phyloP scores from a whole-genome alignment of 1,140 invertebrate genomes.

The Aphelenchoides fujianensis region DNA sequence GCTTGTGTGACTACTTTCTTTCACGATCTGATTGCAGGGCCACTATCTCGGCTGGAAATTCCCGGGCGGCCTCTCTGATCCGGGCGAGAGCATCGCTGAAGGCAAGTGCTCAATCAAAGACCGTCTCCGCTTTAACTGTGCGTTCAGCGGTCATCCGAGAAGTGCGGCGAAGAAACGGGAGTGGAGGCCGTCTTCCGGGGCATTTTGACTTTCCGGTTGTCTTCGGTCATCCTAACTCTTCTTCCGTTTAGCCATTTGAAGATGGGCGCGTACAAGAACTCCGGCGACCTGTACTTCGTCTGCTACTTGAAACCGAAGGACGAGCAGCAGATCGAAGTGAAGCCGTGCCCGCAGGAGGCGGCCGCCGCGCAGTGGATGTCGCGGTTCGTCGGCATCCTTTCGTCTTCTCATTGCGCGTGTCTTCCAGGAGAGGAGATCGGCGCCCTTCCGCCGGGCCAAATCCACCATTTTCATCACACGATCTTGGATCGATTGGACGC shows the following conservation, averaged over 20 bases:
- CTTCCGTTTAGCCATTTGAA: constrained; percentile 27
- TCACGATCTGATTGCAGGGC: no score
- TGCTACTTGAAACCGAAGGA: constrained; percentile 37
- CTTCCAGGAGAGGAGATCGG: constrained; percentile 29
- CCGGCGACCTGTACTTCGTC: constrained; percentile 31
- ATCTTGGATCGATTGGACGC: constrained; percentile 35
- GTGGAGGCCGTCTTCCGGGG: constrained; percentile 74
- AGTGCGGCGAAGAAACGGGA: constrained; percentile 83
- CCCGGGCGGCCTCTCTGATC: constrained; percentile 83
- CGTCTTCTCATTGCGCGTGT: background rate
- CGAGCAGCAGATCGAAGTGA: constrained; percentile 27
- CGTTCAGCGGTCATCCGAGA: constrained; percentile 78
- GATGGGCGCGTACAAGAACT: background rate
- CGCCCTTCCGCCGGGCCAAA: constrained; percentile 16
- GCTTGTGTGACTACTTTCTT: no score
- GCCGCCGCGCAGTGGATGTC: constrained; percentile 29
- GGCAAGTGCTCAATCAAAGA: constrained; percentile 66
- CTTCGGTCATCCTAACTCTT: background rate
- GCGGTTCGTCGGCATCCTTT: constrained; percentile 14
- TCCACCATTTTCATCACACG: constrained; percentile 30
- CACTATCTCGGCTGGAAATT: constrained; percentile 74
- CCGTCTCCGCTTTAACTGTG: no score
- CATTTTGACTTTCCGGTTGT: constrained; percentile 70
- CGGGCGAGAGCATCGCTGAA: constrained; percentile 66
- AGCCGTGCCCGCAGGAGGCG: constrained; percentile 32